Evolutionary conservation across 1,140 invertebrate genomes (phyloP), one percentile per base, ranked within the genome.

Genomic region (Melipona quadrifasciata): DNA sequence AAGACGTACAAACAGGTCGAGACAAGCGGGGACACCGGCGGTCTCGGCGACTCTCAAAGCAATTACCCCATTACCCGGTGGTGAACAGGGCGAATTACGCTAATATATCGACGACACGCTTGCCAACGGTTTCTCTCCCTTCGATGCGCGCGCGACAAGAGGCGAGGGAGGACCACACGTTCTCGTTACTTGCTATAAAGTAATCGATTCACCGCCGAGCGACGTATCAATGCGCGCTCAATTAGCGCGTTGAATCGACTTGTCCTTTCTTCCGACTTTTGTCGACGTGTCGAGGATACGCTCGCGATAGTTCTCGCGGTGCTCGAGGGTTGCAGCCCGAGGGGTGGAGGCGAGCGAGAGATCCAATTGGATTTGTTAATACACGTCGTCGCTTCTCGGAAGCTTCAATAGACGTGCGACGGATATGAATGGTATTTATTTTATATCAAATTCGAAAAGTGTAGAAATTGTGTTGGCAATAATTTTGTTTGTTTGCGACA

Each of bases 141-240:
- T 47, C 24, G n/a, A 19, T 17, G 47, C 51, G 24, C 31, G 1
- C 72, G 17, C 74, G 24, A 39, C 21, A 58, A 55, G 51, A 51
- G 78, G 65, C 58, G 64, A 76, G 53, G 34, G 80, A 68, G 65
- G 57, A 14, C n/a, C 55, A 27, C n/a, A 86, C n/a, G n/a, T 88
- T 83, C 84, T 73, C 67, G 47, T 78, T 76, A 58, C 39, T 83
- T 67, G 82, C 85, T 78, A 80, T 81, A 88, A 91, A 92, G 91
- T 88, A 90, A 91, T 92, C 86, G 86, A 88, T 89, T 84, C 84
- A 86, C 79, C 80, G 68, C 55, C 16, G 67, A 76, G 86, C 85
- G 88, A 90, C 85, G 85, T 91, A 91, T 90, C 88, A 88, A 90
- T 91, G 88, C 87, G 68, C 80, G 90, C 77, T 92, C 89, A 91